Evolutionary conservation across 2,888 invertebrate genomes (phyloP).

Genomic region (Gymnoscelis rufifasciata): DNA sequence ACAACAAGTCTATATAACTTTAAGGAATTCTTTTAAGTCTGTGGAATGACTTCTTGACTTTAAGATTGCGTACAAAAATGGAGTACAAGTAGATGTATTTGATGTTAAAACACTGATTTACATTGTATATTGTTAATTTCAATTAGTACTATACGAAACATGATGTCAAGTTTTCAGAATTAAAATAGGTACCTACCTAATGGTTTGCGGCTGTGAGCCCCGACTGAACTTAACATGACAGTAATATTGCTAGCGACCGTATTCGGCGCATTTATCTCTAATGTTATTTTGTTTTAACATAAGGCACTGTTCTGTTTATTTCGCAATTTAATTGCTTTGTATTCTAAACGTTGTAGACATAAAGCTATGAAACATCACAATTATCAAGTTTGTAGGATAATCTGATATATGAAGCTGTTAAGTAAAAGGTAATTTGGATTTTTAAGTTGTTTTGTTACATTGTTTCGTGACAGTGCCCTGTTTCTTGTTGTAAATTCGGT

Average conservation of each 20-base stretch:
- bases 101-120: not conserved
- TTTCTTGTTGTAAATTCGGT: constrained; percentile 19
- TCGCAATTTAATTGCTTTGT: constrained; percentile 12
- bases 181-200: not conserved
- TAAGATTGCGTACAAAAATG: constrained; percentile 1
- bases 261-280: constrained; percentile 46
- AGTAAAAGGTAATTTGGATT: constrained; percentile 1
- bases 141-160: no score
- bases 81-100: not conserved
- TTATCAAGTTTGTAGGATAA: not conserved
- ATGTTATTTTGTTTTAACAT: constrained; percentile 35
- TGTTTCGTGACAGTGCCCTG: constrained; percentile 21
- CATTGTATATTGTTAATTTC: not conserved
- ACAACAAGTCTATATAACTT: no score
- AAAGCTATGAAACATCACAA: constrained; percentile 15
- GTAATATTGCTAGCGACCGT: constrained; percentile 39
- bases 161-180: no score
- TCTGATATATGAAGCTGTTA: not conserved
- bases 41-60: no score
- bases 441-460: not conserved
- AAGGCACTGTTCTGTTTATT: constrained; percentile 20
- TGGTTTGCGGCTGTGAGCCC: constrained; percentile 34
- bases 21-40: no score
- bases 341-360: constrained; percentile 3
- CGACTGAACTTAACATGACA: constrained; percentile 36